Percentiles rank a stretch among this genome's conserved stretches.
Evolutionary conservation across 2,888 invertebrate species (phyloP).

Genomic region (Podotricha telesiphe): DNA sequence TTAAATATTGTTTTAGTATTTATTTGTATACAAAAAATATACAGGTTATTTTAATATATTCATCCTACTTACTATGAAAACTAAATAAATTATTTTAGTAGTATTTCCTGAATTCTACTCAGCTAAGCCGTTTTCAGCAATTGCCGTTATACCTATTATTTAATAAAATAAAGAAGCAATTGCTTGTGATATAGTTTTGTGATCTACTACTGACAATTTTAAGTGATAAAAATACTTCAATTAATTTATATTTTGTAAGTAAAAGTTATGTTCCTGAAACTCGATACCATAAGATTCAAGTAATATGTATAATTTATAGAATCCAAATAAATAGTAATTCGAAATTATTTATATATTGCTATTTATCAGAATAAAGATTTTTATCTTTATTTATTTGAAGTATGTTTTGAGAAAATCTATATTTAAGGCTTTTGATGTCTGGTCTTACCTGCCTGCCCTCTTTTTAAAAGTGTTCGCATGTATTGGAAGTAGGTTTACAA

Average conservation of each 20-base stretch:
- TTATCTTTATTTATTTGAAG: conserved; percentile 14
- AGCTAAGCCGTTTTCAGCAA: not conserved
- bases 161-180: not conserved
- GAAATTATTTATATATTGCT: not conserved
- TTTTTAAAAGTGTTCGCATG: conserved; percentile 51
- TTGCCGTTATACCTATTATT: not conserved
- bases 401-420: conserved; percentile 6
- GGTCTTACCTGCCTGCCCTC: conserved; percentile 26
- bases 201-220: conserved; percentile 25
- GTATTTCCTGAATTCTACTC: not conserved
- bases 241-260: conserved; percentile 14
- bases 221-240: conserved; percentile 4
- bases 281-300: not conserved
- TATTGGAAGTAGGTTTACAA: conserved; percentile 46
- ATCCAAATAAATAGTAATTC: not conserved
- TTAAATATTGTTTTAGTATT: not conserved
- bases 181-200: conserved; percentile 33
- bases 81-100: not conserved
- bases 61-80: not conserved
- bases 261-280: conserved; percentile 29
- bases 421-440: conserved; percentile 36
- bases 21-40: not conserved
- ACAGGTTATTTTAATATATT: too few species aligned
- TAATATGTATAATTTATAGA: not conserved
- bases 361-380: conserved; percentile 15